Percentiles rank a stretch among this genome's conserved stretches.
Evolutionary conservation across 2,888 invertebrate genomes (phyloP).

Genomic region (Latrodectus hesperus): DNA sequence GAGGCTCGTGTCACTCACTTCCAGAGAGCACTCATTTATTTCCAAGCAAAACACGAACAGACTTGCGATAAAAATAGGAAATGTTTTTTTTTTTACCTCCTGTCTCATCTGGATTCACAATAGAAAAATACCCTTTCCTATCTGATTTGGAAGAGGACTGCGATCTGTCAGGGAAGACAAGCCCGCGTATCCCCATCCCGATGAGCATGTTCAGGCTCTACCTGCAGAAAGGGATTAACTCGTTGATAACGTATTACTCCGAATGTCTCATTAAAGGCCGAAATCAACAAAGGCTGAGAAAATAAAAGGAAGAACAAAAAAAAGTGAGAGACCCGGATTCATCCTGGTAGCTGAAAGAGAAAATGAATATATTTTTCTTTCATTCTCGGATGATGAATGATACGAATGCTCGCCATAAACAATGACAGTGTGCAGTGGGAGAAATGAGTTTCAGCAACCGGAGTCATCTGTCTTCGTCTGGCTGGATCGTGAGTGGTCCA

Average conservation of each 20-base stretch:
- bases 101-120: neutral
- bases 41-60: neutral
- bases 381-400: conserved; percentile 2
- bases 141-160: neutral
- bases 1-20: too few relatives aligned
- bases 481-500: neutral
- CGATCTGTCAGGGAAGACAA: neutral
- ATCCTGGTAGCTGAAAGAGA: conserved; percentile 5
- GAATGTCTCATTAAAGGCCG: conserved; percentile 2
- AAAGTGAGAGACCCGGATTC: neutral
- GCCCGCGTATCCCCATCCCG: too few relatives aligned
- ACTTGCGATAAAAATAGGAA: neutral
- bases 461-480: neutral
- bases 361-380: neutral
- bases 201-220: too few relatives aligned
- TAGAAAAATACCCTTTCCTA: neutral
- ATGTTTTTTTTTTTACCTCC: neutral
- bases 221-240: neutral
- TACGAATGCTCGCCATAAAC: neutral
- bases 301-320: too few relatives aligned
- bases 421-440: neutral
- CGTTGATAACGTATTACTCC: neutral
- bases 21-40: neutral
- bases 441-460: neutral
- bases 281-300: neutral